Evolutionary conservation across 2,797 vertebrate species (phyloP).

Genomic region (Sardinella longiceps): DNA sequence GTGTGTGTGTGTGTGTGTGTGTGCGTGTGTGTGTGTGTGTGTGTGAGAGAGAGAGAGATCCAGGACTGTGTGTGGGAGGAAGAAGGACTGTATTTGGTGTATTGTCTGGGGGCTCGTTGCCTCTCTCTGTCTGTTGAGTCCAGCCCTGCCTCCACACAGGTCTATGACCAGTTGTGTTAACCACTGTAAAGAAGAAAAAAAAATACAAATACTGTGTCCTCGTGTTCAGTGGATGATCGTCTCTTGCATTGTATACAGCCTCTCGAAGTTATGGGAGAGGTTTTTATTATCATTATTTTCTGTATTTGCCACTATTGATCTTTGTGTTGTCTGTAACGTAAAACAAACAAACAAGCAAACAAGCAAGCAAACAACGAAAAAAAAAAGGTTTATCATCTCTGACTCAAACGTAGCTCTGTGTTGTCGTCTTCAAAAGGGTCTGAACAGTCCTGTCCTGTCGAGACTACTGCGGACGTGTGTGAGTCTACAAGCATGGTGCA

Average conservation of each 20-base stretch:
- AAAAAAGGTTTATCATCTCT: slow-evolving; percentile 13
- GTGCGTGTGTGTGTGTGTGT: neutral
- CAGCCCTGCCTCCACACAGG: neutral
- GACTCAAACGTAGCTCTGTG: slow-evolving; percentile 26
- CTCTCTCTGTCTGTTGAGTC: neutral
- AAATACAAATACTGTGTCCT: slow-evolving; percentile 1
- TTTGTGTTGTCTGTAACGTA: slow-evolving; percentile 15
- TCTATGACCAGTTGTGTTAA: neutral
- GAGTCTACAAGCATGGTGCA: slow-evolving; percentile 41
- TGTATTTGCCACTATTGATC: slow-evolving; percentile 23
- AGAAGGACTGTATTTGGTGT: neutral
- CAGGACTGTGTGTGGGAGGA: neutral
- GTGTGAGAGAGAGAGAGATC: too few relatives aligned
- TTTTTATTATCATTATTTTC: neutral
- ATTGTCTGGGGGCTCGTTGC: neutral
- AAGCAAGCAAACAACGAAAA: neutral
- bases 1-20: slow-evolving; percentile 2
- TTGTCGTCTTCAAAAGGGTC: slow-evolving; percentile 32
- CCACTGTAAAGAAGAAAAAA: neutral
- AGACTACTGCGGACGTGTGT: neutral
- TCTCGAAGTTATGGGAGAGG: neutral
- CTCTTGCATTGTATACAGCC: slow-evolving; percentile 10
- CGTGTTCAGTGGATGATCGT: slow-evolving; percentile 19
- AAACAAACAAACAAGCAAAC: neutral
- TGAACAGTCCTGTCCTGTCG: neutral